These are phyloP conservation scores for Protobothrops mucrosquamatus DNA, from an alignment of 2,113 vertebrate genomes.

Conservation along the genomic window DNA sequence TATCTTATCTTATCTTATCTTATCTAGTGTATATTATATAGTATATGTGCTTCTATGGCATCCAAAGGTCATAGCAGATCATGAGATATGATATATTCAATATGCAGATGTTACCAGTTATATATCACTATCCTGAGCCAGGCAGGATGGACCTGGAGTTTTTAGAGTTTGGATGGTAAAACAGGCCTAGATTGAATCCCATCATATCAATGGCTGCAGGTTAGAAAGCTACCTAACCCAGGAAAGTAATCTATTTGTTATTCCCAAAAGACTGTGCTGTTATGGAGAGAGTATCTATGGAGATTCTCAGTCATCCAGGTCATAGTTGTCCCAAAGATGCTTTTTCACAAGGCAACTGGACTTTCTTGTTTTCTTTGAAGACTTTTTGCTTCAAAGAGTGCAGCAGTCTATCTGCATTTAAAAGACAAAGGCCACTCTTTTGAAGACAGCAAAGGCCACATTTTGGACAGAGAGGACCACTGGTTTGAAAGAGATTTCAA, in stretches of 20 bases:
- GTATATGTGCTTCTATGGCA: not conserved
- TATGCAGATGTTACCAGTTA: not conserved
- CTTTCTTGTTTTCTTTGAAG: too few species aligned
- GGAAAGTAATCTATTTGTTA: not conserved
- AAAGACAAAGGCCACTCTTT: too few species aligned
- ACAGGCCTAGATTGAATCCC: not conserved
- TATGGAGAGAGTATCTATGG: not conserved
- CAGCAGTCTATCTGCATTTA: too few species aligned
- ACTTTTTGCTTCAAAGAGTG: too few species aligned
- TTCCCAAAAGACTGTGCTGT: not conserved
- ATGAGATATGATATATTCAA: not conserved
- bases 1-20: too few species aligned
- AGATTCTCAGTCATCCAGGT: too few species aligned
- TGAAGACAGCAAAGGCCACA: too few species aligned
- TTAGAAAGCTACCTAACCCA: not conserved
- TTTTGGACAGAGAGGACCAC: too few species aligned
- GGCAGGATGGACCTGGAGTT: not conserved
- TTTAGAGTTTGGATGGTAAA: not conserved
- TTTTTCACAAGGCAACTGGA: too few species aligned
- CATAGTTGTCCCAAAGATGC: too few species aligned
- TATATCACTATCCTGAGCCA: not conserved
- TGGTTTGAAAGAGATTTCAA: too few species aligned
- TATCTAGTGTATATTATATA: not conserved
- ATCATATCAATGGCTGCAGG: not conserved
- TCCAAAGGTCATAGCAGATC: not conserved